A percentile compares a stretch with the other conserved stretches of the same genome.
These are phyloP conservation scores for Lacanobia oleracea DNA, from an alignment of 2,888 invertebrate species.

Conservation along the genomic window DNA sequence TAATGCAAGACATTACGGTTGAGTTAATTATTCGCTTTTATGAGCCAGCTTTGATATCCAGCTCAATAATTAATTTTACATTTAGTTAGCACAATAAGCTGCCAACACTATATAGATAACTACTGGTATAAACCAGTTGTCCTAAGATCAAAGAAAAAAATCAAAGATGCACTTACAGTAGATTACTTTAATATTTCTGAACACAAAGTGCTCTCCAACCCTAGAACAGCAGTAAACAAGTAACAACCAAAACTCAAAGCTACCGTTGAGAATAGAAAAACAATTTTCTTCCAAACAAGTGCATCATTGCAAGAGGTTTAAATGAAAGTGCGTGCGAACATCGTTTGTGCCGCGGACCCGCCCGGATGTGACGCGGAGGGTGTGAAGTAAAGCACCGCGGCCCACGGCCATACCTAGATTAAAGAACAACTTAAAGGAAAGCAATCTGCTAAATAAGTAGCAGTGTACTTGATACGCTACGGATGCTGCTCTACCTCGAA, in stretches of 20 bases:
- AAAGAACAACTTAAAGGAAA: slow-evolving; percentile 90
- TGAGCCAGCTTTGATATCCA: slow-evolving; percentile 10
- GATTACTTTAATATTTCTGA: slow-evolving; percentile 1
- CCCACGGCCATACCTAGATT: slow-evolving; percentile 84
- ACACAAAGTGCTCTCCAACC: not conserved
- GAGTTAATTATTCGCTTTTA: slow-evolving; percentile 32
- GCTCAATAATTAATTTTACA: slow-evolving; percentile 14
- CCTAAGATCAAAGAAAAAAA: not conserved
- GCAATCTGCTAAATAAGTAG: slow-evolving; percentile 91
- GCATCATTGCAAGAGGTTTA: slow-evolving; percentile 52
- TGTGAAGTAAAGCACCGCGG: slow-evolving; percentile 63
- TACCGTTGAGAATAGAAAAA: slow-evolving; percentile 35
- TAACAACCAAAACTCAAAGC: slow-evolving; percentile 20
- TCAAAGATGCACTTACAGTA: slow-evolving; percentile 9
- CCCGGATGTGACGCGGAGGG: slow-evolving; percentile 66
- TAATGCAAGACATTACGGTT: slow-evolving; percentile 35
- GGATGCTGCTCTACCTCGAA: slow-evolving; percentile 78
- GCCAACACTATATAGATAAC: not conserved
- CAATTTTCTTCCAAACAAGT: slow-evolving; percentile 29
- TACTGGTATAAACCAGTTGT: not conserved
- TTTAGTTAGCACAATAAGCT: slow-evolving; percentile 14
- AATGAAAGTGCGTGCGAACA: slow-evolving; percentile 65
- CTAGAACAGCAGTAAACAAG: slow-evolving; percentile 10
- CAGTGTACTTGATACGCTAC: slow-evolving; percentile 67
- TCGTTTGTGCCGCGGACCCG: slow-evolving; percentile 52